Conservation (phyloP, 2,797 vertebrate genomes). For the Myripristis murdjan region DNA sequence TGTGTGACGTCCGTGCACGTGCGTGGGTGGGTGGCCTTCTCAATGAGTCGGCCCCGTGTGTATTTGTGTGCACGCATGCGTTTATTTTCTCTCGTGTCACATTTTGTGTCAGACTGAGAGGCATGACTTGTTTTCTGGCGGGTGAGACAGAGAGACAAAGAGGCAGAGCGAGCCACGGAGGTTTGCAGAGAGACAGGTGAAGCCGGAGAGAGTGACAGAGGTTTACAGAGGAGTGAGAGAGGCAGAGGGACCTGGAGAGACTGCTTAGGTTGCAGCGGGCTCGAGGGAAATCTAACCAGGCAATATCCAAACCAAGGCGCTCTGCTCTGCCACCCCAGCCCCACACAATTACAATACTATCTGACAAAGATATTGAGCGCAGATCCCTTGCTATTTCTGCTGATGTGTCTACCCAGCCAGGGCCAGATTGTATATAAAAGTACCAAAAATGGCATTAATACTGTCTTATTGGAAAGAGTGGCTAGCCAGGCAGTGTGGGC, state of each 20-base stretch:
- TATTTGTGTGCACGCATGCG: too few relatives aligned
- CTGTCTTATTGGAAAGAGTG: conserved; percentile 74
- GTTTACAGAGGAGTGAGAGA: too few relatives aligned
- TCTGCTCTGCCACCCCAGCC: conserved; percentile 76
- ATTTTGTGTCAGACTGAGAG: conserved; percentile 15
- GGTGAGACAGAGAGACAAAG: background rate
- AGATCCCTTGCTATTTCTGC: conserved; percentile 76
- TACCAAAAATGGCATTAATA: conserved; percentile 74
- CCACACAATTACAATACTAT: conserved; percentile 84
- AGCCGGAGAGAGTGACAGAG: conserved; percentile 16
- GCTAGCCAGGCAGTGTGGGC: conserved; percentile 43
- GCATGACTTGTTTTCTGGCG: conserved; percentile 12
- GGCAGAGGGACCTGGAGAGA: conserved; percentile 60
- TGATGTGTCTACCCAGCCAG: conserved; percentile 52
- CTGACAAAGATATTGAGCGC: conserved; percentile 85
- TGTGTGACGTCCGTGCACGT: background rate
- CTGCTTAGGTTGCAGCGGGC: conserved; percentile 66
- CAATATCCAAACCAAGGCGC: conserved; percentile 82
- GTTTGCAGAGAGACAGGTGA: conserved; percentile 8
- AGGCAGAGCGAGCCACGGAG: conserved; percentile 21
- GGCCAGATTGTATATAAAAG: conserved; percentile 71
- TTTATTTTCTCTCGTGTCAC: too few relatives aligned
- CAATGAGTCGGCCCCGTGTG: too few relatives aligned
- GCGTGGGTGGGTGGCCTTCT: too few relatives aligned
- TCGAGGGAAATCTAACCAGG: conserved; percentile 84